Evolutionary conservation across 2,797 vertebrate species (phyloP), one percentile per base, ranked within the genome.

Genomic region (Carcharodon carcharias): DNA sequence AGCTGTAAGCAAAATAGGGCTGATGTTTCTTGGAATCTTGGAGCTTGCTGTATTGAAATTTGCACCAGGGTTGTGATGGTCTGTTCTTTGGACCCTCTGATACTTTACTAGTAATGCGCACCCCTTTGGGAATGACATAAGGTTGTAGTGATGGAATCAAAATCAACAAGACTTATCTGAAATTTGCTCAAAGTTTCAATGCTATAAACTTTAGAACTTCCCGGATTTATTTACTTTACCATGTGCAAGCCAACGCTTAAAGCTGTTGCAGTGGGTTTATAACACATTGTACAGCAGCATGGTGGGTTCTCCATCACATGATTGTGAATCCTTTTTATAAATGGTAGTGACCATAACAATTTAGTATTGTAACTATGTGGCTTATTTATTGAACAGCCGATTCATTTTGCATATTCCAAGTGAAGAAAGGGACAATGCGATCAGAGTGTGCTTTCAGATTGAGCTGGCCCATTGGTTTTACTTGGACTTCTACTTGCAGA

Each of bases 391-490:
- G 50, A 54, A 95, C 97, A 99, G 99, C 97, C 99, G 99, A 96
- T 99, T 99, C 98, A 99, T 99, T 98, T 98, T 99, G 97, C 99
- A 99, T 98, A 99, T 99, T 97, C 99, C 99, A 96, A 99, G 99
- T 80, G 99, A 99, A 97, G 99, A 99, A 97, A 97, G 99, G 98
- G 99, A 99, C 98, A 99, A 99, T 97, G 99, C 99, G 87, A 99
- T 99, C 97, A 98, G 99, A 97, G 98, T 99, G 77, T 99, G 99
- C 97, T 99, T 99, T 98, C 99, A 99, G 98, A 99, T 99, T 96
- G 99, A 99, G 97, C 98, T 99, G 97, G 99, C 99, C 97, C 99
- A 99, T 97, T 99, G 99, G 99, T 99, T 99, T 98, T 99, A 99
- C 98, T 98, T 99, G 98, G 99, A 99, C 98, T 99, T 99, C 98